Percentiles rank a stretch among this genome's conserved stretches.
These are phyloP conservation scores for Amazona vittata DNA, from an alignment of 2,113 vertebrate genomes.

Conservation along the genomic window DNA sequence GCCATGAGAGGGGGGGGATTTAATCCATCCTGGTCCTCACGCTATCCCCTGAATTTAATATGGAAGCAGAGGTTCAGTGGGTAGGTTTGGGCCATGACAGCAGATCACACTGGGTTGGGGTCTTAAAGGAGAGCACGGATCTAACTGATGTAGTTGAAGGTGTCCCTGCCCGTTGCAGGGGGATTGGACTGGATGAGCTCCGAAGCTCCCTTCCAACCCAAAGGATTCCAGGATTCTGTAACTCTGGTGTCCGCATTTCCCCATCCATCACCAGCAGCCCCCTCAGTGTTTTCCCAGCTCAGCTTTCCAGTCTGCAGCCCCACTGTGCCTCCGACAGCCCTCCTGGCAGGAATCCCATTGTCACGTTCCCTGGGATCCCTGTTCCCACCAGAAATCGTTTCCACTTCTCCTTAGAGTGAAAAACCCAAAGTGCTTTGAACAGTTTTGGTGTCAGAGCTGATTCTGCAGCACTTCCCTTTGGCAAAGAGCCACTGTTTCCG, in stretches of 20 bases:
- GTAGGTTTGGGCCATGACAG: background rate
- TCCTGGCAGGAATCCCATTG: background rate
- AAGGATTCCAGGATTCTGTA: background rate
- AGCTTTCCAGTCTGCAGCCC: background rate
- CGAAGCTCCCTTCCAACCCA: background rate
- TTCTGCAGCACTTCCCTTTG: background rate
- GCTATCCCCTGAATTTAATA: background rate
- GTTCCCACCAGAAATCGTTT: background rate
- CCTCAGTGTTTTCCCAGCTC: background rate
- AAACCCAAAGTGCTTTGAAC: background rate
- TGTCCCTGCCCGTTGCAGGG: background rate
- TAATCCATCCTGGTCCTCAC: background rate
- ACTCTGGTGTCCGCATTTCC: background rate
- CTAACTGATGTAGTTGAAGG: background rate
- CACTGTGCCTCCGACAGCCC: rapidly evolving
- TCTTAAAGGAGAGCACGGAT: background rate
- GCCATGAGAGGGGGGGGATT: rapidly evolving
- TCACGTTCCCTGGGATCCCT: background rate
- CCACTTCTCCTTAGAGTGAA: background rate
- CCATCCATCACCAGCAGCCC: background rate
- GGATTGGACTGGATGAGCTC: background rate
- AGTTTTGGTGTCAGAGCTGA: background rate
- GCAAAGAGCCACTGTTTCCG: background rate
- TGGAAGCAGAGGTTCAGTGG: background rate
- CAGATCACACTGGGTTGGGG: rapidly evolving